Conservation (phyloP, 2,113 vertebrate genomes). For the Hepsetus odoe region DNA sequence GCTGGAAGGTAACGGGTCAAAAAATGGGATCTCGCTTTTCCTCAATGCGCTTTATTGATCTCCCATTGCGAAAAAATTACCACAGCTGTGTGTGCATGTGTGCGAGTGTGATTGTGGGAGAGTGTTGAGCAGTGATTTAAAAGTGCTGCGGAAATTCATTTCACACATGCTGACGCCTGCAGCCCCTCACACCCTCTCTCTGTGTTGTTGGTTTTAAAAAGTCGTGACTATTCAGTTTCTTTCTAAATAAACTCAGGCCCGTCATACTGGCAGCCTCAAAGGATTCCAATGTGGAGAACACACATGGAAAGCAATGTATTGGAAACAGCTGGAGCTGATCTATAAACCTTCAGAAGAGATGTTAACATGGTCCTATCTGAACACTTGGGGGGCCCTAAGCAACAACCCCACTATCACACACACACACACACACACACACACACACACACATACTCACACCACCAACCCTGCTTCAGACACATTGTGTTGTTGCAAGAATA, state of each 20-base stretch:
- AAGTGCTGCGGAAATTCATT: slow-evolving; percentile 42
- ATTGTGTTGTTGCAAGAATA: too few species aligned
- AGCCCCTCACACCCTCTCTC: neutral
- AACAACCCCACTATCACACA: too few species aligned
- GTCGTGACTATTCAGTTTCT: slow-evolving; percentile 38
- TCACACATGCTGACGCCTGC: slow-evolving; percentile 22
- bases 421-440: too few species aligned
- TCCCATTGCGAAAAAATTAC: slow-evolving; percentile 47
- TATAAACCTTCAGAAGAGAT: slow-evolving; percentile 3
- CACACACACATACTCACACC: too few species aligned
- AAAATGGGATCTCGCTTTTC: slow-evolving; percentile 52
- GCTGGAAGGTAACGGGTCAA: slow-evolving; percentile 54
- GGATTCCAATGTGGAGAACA: slow-evolving; percentile 27
- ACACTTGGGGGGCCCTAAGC: neutral
- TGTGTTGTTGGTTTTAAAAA: slow-evolving; percentile 29
- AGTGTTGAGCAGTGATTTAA: slow-evolving; percentile 42
- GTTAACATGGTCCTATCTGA: neutral
- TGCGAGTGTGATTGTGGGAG: slow-evolving; percentile 34
- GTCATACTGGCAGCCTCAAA: slow-evolving; percentile 14
- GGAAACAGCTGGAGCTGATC: slow-evolving; percentile 36
- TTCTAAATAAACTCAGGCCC: slow-evolving; percentile 33
- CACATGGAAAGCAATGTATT: slow-evolving; percentile 31
- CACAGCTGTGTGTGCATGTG: slow-evolving; percentile 38
- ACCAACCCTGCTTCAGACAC: too few species aligned
- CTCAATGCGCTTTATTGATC: slow-evolving; percentile 54